A percentile compares a stretch with the other conserved stretches of the same genome.
Conservation (phyloP, 2,888 invertebrate genomes). For the Yponomeuta sedellus region DNA sequence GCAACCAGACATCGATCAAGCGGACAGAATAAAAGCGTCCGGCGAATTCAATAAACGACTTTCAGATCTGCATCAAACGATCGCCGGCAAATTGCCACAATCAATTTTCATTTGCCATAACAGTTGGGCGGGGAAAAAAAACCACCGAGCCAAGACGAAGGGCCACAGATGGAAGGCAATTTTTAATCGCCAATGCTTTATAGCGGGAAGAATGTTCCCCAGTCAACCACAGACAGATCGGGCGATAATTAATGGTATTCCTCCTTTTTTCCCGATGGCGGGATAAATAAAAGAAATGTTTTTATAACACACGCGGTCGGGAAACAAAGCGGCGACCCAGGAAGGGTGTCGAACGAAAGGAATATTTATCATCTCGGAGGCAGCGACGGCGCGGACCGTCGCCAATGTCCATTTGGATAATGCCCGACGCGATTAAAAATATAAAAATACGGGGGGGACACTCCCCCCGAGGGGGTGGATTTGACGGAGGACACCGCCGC, state of each 20-base stretch:
- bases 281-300: slow-evolving; percentile 55
- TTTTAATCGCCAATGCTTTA: slow-evolving; percentile 63
- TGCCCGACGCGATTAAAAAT: slow-evolving; percentile 77
- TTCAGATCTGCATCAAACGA: slow-evolving; percentile 64
- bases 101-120: slow-evolving; percentile 65
- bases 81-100: slow-evolving; percentile 53
- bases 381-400: slow-evolving; percentile 57
- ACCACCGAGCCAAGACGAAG: slow-evolving; percentile 32
- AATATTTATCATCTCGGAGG: slow-evolving; percentile 75
- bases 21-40: slow-evolving; percentile 39
- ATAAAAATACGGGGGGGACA: slow-evolving; percentile 70
- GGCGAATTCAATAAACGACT: slow-evolving; percentile 44
- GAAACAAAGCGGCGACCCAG: slow-evolving; percentile 54
- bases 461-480: slow-evolving; percentile 41
- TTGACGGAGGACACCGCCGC: slow-evolving; percentile 74
- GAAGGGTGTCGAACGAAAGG: slow-evolving; percentile 71
- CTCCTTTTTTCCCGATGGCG: slow-evolving; percentile 52
- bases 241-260: slow-evolving; percentile 69
- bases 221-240: slow-evolving; percentile 70
- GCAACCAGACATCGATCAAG: slow-evolving; percentile 50
- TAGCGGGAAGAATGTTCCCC: slow-evolving; percentile 49
- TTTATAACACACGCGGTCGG: slow-evolving; percentile 19
- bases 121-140: slow-evolving; percentile 24
- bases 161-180: slow-evolving; percentile 50
- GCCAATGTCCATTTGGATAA: slow-evolving; percentile 77